Conservation (phyloP, 2,888 invertebrate species). For the Anthrax anthrax region DNA sequence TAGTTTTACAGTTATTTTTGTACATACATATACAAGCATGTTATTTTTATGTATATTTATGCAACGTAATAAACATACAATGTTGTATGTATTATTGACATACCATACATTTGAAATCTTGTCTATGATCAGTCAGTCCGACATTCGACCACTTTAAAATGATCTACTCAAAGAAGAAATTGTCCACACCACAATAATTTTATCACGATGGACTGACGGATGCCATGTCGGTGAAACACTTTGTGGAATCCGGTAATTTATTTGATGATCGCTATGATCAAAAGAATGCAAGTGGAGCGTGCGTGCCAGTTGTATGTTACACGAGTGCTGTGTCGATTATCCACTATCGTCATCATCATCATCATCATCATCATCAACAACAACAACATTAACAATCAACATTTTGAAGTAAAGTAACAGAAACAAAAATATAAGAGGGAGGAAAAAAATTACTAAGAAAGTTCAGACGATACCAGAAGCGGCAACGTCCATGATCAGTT, state of each 20-base stretch:
- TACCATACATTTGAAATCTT: not conserved
- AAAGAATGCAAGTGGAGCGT: conserved; percentile 18
- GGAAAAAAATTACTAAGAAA: not conserved
- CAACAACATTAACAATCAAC: not conserved
- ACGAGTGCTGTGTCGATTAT: conserved; percentile 6
- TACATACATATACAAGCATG: no score
- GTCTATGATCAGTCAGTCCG: not conserved
- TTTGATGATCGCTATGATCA: conserved; percentile 21
- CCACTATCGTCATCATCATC: not conserved
- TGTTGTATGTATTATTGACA: no score
- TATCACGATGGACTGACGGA: conserved; percentile 17
- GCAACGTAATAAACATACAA: no score
- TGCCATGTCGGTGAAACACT: conserved; percentile 22
- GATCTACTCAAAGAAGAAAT: no score
- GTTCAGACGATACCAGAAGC: not conserved
- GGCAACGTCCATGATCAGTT: not conserved
- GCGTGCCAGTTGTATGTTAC: conserved; percentile 15
- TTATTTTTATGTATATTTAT: no score
- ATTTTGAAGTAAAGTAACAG: not conserved
- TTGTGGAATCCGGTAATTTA: conserved; percentile 22
- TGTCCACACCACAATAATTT: conserved; percentile 16
- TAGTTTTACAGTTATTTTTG: no score
- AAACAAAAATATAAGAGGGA: not conserved
- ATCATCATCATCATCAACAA: not conserved
- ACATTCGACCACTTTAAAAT: not conserved